Evolutionary conservation across 2,888 invertebrate genomes (phyloP), one percentile per base, ranked within the genome.

Genomic region (Meganola albula): DNA sequence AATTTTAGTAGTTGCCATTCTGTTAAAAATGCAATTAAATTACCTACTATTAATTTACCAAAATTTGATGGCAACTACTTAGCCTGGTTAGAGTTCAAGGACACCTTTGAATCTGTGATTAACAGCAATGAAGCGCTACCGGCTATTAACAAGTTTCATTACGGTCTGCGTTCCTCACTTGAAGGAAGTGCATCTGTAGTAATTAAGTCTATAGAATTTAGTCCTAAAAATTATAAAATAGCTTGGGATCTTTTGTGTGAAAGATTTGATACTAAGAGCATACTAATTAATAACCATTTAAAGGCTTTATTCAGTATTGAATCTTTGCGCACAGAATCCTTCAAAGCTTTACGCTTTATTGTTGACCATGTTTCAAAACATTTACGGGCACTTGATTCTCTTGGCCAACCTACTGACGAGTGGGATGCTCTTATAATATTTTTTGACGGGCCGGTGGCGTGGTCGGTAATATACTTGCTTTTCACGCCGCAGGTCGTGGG

Each of bases 281-380:
- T 27, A 14, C 11, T 27, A 2, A 20, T 27, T 11, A 27, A 27
- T 18, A 27, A 27, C n/a, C 27, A 27, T 11, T 27, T 27, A 11
- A 27, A 27, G 12, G 10, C 12, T n/a, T 20, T 27, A 10, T 27
- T 27, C 10, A 12, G 12, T 4, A 10, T 26, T 16, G 16, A 26
- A 3, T 8, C 16, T 4, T 3, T 26, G 0, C 7, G 16, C 9
- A n/a, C 5, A 4, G 26, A 26, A 12, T 26, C 26, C 5, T 16
- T 16, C 10, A 26, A 26, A 8, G 16, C 26, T n/a, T 9, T 26
- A 2, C 8, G 26, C 4, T 26, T 14, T 26, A 3, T 26, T 8
- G 16, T 14, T 10, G 26, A 26, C 7, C 16, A 16, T 6, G 16
- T 26, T 9, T 26, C 16, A 10, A 26, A 26, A 16, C 14, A 26